phyloP scores from a whole-genome alignment of 2,888 invertebrate species.

The Ypsolopha sequella region DNA sequence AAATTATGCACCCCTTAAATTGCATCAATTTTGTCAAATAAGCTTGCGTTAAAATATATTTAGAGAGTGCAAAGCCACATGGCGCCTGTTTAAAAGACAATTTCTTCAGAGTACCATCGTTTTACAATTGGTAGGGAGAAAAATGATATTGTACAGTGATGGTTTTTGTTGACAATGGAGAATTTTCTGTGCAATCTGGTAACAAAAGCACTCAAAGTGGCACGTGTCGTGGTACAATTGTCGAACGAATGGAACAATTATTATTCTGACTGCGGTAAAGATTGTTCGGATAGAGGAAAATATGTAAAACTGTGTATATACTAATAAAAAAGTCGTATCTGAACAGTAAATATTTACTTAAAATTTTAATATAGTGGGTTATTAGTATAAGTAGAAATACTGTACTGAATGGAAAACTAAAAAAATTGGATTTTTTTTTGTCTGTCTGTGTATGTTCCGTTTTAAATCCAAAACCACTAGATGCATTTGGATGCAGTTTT shows the following conservation, averaged over 20 bases:
- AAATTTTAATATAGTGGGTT: neutral
- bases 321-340: no score
- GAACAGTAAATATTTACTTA: neutral
- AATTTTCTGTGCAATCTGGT: slow-evolving; percentile 4
- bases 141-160: slow-evolving; percentile 35
- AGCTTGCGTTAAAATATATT: slow-evolving; percentile 44
- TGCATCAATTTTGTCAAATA: slow-evolving; percentile 61
- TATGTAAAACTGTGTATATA: no score
- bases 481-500: no score
- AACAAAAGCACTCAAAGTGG: slow-evolving; percentile 47
- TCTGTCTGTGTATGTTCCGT: no score
- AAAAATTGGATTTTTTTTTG: no score
- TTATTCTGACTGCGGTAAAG: slow-evolving; percentile 35
- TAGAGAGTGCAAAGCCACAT: slow-evolving; percentile 48
- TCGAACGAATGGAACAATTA: slow-evolving; percentile 36
- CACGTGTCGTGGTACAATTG: slow-evolving; percentile 47
- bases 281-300: slow-evolving; percentile 14
- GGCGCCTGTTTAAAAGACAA: slow-evolving; percentile 49
- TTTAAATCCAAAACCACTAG: no score
- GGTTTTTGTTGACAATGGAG: slow-evolving; percentile 15
- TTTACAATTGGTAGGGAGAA: slow-evolving; percentile 18
- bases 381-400: neutral
- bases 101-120: slow-evolving; percentile 22
- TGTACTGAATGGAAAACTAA: no score
- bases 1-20: slow-evolving; percentile 68